phyloP scores from a whole-genome alignment of 2,888 invertebrate genomes.

The Amiota mariae region DNA sequence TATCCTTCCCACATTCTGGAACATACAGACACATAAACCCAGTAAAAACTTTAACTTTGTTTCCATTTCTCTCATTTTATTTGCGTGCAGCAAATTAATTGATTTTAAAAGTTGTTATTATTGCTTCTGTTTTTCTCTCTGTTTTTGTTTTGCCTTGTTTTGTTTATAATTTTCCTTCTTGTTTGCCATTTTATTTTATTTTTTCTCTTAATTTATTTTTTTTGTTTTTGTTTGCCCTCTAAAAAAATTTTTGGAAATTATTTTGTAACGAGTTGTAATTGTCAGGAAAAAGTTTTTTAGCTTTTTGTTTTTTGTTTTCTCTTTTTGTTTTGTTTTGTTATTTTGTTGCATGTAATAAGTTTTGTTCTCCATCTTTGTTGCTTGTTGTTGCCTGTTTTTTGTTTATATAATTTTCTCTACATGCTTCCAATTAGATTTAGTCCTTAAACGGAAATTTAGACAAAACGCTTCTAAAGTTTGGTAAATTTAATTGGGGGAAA shows the following conservation, averaged over 20 bases:
- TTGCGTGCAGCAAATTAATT: slow-evolving; percentile 19
- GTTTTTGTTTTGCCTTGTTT: background rate
- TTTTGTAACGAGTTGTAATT: slow-evolving; percentile 16
- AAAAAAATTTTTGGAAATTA: background rate
- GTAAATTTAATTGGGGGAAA: background rate
- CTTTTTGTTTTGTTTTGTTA: background rate
- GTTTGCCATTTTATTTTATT: background rate
- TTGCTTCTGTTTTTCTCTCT: background rate
- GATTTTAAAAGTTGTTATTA: slow-evolving; percentile 1
- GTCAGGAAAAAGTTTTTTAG: background rate
- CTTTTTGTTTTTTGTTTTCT: background rate
- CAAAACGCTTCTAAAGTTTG: background rate
- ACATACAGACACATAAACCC: too few species aligned
- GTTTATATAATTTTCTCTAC: background rate
- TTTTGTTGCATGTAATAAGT: background rate
- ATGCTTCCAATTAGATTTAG: too few species aligned
- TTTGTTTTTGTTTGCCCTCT: background rate
- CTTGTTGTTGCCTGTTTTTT: background rate
- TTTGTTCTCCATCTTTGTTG: background rate
- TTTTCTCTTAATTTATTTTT: background rate
- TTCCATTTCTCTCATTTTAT: background rate
- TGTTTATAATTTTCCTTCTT: background rate
- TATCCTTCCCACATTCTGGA: too few species aligned
- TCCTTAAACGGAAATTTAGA: too few species aligned
- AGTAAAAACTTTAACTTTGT: slow-evolving; percentile 6